phyloP scores from a whole-genome alignment of 2,797 vertebrate genomes.

The Chaetodon trifasciatus region DNA sequence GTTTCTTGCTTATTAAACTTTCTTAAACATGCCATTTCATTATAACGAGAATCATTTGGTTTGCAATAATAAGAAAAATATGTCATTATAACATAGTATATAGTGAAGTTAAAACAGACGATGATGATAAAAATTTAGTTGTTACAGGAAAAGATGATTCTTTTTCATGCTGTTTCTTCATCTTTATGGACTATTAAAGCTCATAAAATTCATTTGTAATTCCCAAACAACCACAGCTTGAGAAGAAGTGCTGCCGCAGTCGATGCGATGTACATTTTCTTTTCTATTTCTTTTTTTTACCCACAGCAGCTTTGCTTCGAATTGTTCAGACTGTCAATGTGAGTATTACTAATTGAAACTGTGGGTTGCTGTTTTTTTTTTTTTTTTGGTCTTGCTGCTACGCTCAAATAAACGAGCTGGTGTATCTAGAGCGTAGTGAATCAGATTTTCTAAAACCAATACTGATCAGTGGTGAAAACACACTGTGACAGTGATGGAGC shows the following conservation, averaged over 20 bases:
- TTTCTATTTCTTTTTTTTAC: not conserved
- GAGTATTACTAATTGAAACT: not conserved
- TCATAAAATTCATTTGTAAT: not conserved
- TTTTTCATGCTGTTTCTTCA: too few relatives aligned
- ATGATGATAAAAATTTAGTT: too few relatives aligned
- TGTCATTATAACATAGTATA: too few relatives aligned
- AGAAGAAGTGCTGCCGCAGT: not conserved
- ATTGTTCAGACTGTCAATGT: too few relatives aligned
- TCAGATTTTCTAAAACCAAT: too few relatives aligned
- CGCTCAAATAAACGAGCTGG: not conserved
- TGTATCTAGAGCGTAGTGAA: not conserved
- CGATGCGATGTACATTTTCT: not conserved
- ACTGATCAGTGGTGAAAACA: not conserved
- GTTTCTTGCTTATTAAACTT: too few relatives aligned
- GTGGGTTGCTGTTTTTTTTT: not conserved
- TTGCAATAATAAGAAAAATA: too few relatives aligned
- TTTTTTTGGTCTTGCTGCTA: not conserved
- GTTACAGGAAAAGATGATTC: too few relatives aligned
- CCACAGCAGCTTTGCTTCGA: not conserved
- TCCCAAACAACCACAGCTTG: not conserved
- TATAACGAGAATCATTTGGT: too few relatives aligned
- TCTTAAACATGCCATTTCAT: too few relatives aligned
- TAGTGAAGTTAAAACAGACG: too few relatives aligned
- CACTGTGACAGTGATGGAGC: not conserved
- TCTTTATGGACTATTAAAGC: too few relatives aligned